Conservation (phyloP, 2,888 invertebrate species). For the Drosophila neotestacea region DNA sequence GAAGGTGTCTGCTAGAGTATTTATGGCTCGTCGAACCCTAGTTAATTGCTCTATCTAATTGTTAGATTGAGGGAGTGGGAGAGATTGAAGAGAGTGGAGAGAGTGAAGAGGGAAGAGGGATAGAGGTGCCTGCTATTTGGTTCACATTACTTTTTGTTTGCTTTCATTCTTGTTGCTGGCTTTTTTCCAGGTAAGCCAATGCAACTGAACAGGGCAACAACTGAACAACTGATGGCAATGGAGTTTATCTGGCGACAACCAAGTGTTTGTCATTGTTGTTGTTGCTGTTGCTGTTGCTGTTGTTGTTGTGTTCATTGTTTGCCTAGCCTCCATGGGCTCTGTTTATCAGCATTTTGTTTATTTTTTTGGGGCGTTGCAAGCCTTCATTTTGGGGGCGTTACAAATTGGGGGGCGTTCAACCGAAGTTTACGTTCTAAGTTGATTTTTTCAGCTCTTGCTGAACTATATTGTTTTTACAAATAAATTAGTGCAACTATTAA, state of each 20-base stretch:
- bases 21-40: constrained; percentile 4
- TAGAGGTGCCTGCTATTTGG: constrained; percentile 38
- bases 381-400: constrained; percentile 40
- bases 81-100: not conserved
- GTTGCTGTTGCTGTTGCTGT: constrained; percentile 22
- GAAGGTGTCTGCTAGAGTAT: constrained; percentile 15
- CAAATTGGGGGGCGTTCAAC: constrained; percentile 40
- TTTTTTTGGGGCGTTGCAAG: constrained; percentile 42
- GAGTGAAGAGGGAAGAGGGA: not conserved
- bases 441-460: not conserved
- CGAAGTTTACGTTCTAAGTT: constrained; percentile 8
- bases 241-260: constrained; percentile 49
- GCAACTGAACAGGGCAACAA: constrained; percentile 10
- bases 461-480: not conserved
- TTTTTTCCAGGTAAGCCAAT: constrained; percentile 44
- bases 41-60: constrained; percentile 13
- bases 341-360: constrained; percentile 29
- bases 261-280: constrained; percentile 46
- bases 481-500: not conserved
- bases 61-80: constrained; percentile 9
- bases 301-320: constrained; percentile 36
- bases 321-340: constrained; percentile 29
- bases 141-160: constrained; percentile 29
- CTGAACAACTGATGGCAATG: constrained; percentile 25
- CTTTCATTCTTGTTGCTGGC: constrained; percentile 18